Percentiles rank a stretch among this genome's conserved stretches.
phyloP scores from a whole-genome alignment of 2,797 vertebrate species.

The Amazona finschi region DNA sequence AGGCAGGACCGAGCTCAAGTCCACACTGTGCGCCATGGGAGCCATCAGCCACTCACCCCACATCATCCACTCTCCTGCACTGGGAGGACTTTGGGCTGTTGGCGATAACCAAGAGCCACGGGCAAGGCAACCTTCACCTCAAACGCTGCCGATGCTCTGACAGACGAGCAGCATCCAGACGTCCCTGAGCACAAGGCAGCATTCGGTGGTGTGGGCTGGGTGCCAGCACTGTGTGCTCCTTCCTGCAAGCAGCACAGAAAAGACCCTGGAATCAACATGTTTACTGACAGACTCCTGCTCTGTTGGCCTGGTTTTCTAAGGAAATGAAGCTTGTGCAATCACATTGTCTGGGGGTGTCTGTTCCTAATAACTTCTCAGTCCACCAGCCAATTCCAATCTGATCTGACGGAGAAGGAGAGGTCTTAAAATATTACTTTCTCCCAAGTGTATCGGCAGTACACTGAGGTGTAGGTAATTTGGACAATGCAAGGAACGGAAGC shows the following conservation, averaged over 20 bases:
- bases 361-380: slow-evolving; percentile 61
- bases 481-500: background rate
- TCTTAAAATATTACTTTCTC: background rate
- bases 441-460: background rate
- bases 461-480: background rate
- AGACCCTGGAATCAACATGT: slow-evolving; percentile 60
- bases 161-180: background rate
- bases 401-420: background rate
- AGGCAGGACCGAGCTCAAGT: background rate
- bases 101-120: background rate
- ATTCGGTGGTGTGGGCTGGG: background rate
- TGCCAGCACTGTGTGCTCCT: background rate
- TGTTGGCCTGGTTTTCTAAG: slow-evolving; percentile 58
- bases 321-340: slow-evolving; percentile 69
- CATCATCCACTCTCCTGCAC: background rate
- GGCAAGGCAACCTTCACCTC: accelerated
- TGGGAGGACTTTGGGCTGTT: background rate
- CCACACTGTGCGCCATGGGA: accelerated
- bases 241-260: background rate
- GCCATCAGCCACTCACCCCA: background rate
- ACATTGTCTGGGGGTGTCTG: slow-evolving; percentile 67
- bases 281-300: slow-evolving; percentile 61
- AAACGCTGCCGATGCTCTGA: accelerated
- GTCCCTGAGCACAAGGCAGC: accelerated
- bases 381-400: slow-evolving; percentile 55